Conservation (phyloP, 1,140 invertebrate genomes). For the Cylas formicarius region DNA sequence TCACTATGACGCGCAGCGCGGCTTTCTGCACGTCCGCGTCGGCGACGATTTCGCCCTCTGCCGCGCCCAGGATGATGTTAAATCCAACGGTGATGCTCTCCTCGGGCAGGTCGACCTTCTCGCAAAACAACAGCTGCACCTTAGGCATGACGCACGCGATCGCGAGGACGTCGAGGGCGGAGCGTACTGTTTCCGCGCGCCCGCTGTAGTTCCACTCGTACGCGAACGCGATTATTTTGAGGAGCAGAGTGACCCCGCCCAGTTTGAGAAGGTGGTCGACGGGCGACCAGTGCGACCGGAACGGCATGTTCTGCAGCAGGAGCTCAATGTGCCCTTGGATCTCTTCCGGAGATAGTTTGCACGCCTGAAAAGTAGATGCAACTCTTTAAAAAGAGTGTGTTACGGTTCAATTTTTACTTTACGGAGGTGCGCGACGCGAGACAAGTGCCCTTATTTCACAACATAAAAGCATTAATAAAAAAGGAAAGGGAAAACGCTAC, state of each 20-base stretch:
- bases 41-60: conserved; percentile 81
- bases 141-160: conserved; percentile 86
- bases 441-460: too few species aligned
- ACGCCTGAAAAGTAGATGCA: conserved; percentile 48
- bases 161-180: conserved; percentile 81
- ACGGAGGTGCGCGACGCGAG: too few species aligned
- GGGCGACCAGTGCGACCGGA: conserved; percentile 73
- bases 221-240: conserved; percentile 81
- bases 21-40: conserved; percentile 89
- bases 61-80: conserved; percentile 72
- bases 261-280: conserved; percentile 79
- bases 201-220: conserved; percentile 89
- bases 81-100: conserved; percentile 64
- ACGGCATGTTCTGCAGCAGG: conserved; percentile 68
- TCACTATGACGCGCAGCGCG: conserved; percentile 79
- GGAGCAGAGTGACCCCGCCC: conserved; percentile 73
- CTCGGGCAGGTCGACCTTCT: conserved; percentile 69
- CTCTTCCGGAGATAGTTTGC: conserved; percentile 66
- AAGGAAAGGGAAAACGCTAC: too few species aligned
- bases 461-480: background rate
- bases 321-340: conserved; percentile 77
- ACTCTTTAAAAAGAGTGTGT: too few species aligned
- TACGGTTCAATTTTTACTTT: too few species aligned
- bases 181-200: conserved; percentile 80
- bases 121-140: conserved; percentile 74